These are phyloP conservation scores for Drosophila ogumai DNA, from an alignment of 1,140 invertebrate species.

Conservation along the genomic window DNA sequence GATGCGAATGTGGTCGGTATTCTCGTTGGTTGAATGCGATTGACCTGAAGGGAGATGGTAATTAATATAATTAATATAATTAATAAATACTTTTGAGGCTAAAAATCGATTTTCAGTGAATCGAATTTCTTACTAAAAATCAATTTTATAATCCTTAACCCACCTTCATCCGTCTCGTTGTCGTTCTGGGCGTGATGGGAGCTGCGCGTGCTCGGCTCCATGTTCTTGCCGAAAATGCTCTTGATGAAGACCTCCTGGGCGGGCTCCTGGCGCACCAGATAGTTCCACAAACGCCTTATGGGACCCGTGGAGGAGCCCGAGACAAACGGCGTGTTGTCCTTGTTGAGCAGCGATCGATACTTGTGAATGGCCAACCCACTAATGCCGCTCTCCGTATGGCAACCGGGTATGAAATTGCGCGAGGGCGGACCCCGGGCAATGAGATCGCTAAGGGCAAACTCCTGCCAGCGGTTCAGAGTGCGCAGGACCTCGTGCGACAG, in stretches of 20 bases:
- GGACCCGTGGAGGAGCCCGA: constrained; percentile 91
- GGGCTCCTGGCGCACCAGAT: constrained; percentile 95
- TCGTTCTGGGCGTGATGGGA: constrained; percentile 65
- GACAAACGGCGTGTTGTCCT: constrained; percentile 97
- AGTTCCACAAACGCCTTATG: constrained; percentile 96
- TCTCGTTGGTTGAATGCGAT: constrained; percentile 76
- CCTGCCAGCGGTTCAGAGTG: constrained; percentile 95
- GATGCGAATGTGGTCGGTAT: constrained; percentile 94
- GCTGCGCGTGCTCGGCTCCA: constrained; percentile 56
- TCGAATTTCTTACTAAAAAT: too few species aligned
- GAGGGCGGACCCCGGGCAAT: constrained; percentile 83
- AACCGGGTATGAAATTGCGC: constrained; percentile 86
- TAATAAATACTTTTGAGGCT: too few species aligned
- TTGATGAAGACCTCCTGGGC: constrained; percentile 98
- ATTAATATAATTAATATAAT: too few species aligned
- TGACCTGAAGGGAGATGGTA: constrained; percentile 39
- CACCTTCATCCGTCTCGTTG: constrained; percentile 75
- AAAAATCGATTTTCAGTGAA: too few species aligned
- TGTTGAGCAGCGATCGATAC: constrained; percentile 96
- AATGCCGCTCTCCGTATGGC: constrained; percentile 90
- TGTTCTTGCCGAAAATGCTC: constrained; percentile 92
- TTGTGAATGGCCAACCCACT: constrained; percentile 95
- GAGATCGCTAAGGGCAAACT: constrained; percentile 83
- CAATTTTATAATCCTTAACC: too few species aligned
- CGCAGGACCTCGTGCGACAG: constrained; percentile 95